A percentile compares a stretch with the other conserved stretches of the same genome.
Conservation (phyloP, 1,140 invertebrate species). For the Trissolcus basalis region DNA sequence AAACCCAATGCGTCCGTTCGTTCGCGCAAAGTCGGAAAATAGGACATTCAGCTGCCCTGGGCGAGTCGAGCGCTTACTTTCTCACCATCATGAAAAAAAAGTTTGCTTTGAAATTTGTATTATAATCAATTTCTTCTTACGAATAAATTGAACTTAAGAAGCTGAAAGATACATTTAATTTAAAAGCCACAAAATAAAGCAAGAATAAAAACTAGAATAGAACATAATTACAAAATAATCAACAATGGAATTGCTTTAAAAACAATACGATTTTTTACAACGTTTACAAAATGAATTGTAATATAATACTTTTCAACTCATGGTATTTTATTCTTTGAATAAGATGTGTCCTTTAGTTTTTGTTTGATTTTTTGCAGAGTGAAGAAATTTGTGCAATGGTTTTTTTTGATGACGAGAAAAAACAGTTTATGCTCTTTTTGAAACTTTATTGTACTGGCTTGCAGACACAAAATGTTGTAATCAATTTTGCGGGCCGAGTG, state of each 20-base stretch:
- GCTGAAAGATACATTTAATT: too few relatives aligned
- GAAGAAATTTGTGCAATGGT: not conserved
- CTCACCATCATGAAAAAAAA: slow-evolving; percentile 51
- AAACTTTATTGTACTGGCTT: not conserved
- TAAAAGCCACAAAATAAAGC: too few relatives aligned
- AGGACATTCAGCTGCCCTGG: slow-evolving; percentile 54
- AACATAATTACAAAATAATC: too few relatives aligned
- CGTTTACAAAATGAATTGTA: too few relatives aligned
- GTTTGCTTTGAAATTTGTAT: slow-evolving; percentile 14
- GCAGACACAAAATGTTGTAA: slow-evolving; percentile 23
- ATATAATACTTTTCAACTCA: too few relatives aligned
- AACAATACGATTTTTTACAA: too few relatives aligned
- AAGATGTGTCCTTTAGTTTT: too few relatives aligned
- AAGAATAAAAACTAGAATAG: too few relatives aligned
- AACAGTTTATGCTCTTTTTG: slow-evolving; percentile 1
- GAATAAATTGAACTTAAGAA: too few relatives aligned
- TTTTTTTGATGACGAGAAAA: not conserved
- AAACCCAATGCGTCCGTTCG: slow-evolving; percentile 42
- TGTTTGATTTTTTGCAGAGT: too few relatives aligned
- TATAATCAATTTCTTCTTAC: not conserved
- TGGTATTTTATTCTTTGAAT: too few relatives aligned
- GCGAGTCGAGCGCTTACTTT: slow-evolving; percentile 52
- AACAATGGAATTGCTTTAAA: slow-evolving; percentile 7
- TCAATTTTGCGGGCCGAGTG: slow-evolving; percentile 31
- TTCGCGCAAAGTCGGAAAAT: slow-evolving; percentile 52